These are phyloP conservation scores for Callyntrura sp. DNA, from an alignment of 2,888 invertebrate genomes.

Conservation along the genomic window DNA sequence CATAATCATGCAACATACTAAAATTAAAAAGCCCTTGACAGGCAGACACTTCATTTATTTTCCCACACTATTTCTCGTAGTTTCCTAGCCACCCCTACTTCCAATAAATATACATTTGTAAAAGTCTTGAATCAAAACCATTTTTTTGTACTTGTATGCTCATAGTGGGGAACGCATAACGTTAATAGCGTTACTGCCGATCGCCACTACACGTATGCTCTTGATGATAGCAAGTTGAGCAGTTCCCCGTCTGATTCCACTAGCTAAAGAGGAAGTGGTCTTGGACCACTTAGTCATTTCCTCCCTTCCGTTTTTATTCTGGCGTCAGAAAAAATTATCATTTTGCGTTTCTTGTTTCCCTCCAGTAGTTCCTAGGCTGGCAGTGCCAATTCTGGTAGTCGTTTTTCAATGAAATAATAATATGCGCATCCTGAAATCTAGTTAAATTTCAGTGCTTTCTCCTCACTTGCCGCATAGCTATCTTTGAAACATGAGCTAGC, in stretches of 20 bases:
- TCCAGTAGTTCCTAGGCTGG: neutral
- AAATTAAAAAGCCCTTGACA: neutral
- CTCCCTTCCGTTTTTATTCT: neutral
- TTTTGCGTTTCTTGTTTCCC: neutral
- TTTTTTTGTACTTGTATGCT: neutral
- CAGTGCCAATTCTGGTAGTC: neutral
- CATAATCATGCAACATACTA: neutral
- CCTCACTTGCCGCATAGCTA: neutral
- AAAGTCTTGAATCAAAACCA: neutral
- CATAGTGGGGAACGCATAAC: neutral
- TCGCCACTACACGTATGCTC: neutral
- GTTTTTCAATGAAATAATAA: constrained; percentile 45
- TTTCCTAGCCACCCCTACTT: too few relatives aligned
- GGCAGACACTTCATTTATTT: constrained; percentile 45
- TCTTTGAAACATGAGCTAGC: constrained; percentile 26
- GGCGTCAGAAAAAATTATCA: neutral
- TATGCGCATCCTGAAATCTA: constrained; percentile 4
- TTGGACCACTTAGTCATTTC: constrained; percentile 41
- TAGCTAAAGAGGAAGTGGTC: neutral
- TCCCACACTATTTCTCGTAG: constrained; percentile 43
- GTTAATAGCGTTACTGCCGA: neutral
- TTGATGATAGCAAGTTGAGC: neutral
- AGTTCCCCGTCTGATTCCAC: neutral
- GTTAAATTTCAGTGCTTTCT: constrained; percentile 23
- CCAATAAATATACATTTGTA: neutral